Base-by-base conservation (phyloP, 2,113 vertebrate genomes). In the Electrona antarctica region DNA sequence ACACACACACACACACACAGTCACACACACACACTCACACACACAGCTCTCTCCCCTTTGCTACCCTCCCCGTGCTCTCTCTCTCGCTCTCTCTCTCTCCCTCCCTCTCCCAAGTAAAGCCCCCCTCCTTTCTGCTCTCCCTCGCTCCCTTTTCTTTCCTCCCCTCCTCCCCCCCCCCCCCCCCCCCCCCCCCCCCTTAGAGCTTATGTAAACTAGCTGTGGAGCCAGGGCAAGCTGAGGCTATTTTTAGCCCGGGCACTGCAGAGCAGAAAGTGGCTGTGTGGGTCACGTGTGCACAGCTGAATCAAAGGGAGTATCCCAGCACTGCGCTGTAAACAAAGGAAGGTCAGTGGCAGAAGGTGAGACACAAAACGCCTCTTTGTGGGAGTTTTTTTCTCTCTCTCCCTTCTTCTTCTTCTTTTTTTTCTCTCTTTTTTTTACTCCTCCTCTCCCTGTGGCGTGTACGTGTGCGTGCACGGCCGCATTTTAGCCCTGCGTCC, bases 231-330 rank as follows among this genome's bases (percentile, higher is more conserved):
- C 94, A 94, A 96, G 94, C 92, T 13, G 86, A 76, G 89, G 92
- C 94, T 96, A 96, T 96, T 96, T 96, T 94, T 96, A 96, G 95
- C 93, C 86, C 89, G 93, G 90, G 89, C 87, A 93, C 94, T 95
- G 94, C 94, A 95, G 93, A 95, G 93, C 93, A 95, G 93, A 93
- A 95, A 94, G 92, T 91, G 94, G 92, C 80, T 46, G 85, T 46
- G 85, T 87, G 94, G 70, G 45, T 95, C 94, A 95, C 92, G 91
- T 95, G 95, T 94, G 93, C 87, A 64, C 87, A 89, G 90, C 91
- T 89, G 92, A 95, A 94, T 96, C 94, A 95, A 94, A 95, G 94
- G 94, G 93, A 96, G 95, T 95, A 95, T 95, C 94, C 94, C 92
- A 89, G 94, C 94, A 95, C 93, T 95, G 93, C 86, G 92, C 92